phyloP scores from a whole-genome alignment of 2,888 invertebrate genomes.

The Synergus umbraculus region DNA sequence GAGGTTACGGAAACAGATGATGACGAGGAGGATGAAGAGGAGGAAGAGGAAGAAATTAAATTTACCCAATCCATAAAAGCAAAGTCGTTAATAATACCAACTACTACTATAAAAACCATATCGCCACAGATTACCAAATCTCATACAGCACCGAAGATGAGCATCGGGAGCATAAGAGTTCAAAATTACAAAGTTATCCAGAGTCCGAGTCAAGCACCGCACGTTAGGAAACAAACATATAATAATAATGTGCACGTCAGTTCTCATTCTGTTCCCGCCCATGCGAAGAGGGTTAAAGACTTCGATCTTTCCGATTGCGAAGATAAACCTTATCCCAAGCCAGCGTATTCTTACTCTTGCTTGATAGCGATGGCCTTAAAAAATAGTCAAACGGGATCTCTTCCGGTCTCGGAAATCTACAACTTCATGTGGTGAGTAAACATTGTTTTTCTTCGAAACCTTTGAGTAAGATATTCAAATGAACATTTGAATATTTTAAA shows the following conservation, averaged over 20 bases:
- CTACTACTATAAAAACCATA: slow-evolving; percentile 61
- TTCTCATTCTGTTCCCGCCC: slow-evolving; percentile 54
- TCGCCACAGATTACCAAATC: slow-evolving; percentile 65
- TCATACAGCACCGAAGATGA: slow-evolving; percentile 58
- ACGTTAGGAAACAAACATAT: slow-evolving; percentile 73
- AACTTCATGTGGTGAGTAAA: slow-evolving; percentile 96
- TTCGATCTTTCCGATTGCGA: slow-evolving; percentile 76
- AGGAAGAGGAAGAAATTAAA: slow-evolving; percentile 60
- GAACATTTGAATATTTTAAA: neutral
- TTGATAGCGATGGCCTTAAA: slow-evolving; percentile 98
- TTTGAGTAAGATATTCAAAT: neutral
- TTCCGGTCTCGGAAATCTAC: slow-evolving; percentile 99
- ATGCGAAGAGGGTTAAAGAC: slow-evolving; percentile 69
- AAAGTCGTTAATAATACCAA: slow-evolving; percentile 60
- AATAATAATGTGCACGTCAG: slow-evolving; percentile 70
- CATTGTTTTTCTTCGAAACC: neutral
- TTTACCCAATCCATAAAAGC: slow-evolving; percentile 53
- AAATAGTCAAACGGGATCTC: slow-evolving; percentile 94
- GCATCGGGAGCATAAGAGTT: slow-evolving; percentile 68
- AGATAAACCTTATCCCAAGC: slow-evolving; percentile 90
- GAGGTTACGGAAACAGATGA: slow-evolving; percentile 62
- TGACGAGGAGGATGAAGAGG: slow-evolving; percentile 56
- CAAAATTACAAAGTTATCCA: slow-evolving; percentile 72
- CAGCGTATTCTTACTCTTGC: slow-evolving; percentile 98
- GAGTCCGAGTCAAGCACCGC: slow-evolving; percentile 65